A percentile compares a stretch with the other conserved stretches of the same genome.
Conservation (phyloP, 2,113 vertebrate genomes). For the Carollia perspicillata region DNA sequence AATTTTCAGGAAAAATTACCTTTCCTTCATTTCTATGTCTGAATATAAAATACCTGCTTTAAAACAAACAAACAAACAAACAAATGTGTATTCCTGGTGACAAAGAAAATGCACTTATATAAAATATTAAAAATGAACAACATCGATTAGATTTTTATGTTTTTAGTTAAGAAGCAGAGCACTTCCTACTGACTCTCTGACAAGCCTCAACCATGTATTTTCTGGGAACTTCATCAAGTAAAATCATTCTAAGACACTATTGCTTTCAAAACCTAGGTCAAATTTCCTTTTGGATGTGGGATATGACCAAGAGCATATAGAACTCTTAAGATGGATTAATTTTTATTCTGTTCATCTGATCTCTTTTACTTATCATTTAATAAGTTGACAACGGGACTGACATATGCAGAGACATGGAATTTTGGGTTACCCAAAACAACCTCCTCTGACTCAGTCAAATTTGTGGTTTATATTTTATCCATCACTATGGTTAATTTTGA, state of each 20-base stretch:
- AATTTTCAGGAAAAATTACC: not conserved
- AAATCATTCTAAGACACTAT: constrained; percentile 57
- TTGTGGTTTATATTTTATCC: constrained; percentile 68
- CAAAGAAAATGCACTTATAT: not conserved
- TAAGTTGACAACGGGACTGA: constrained; percentile 46
- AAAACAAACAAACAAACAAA: not conserved
- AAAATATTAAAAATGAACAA: not conserved
- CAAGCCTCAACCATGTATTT: constrained; percentile 30
- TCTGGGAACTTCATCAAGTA: constrained; percentile 63
- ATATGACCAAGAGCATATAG: constrained; percentile 53
- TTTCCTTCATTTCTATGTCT: not conserved
- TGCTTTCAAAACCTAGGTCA: constrained; percentile 61
- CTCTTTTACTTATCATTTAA: constrained; percentile 62
- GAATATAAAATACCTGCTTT: not conserved
- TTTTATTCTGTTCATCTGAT: constrained; percentile 60
- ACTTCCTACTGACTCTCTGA: not conserved
- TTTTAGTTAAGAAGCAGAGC: not conserved
- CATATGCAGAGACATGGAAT: constrained; percentile 52
- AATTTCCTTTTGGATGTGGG: constrained; percentile 57
- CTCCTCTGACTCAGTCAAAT: constrained; percentile 67
- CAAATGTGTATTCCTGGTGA: not conserved
- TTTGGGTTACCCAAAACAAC: constrained; percentile 61
- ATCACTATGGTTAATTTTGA: constrained; percentile 67
- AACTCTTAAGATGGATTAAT: constrained; percentile 60
- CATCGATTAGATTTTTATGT: not conserved